Base-by-base conservation (phyloP, 2,888 invertebrate genomes). In the Sminthurides aquaticus region DNA sequence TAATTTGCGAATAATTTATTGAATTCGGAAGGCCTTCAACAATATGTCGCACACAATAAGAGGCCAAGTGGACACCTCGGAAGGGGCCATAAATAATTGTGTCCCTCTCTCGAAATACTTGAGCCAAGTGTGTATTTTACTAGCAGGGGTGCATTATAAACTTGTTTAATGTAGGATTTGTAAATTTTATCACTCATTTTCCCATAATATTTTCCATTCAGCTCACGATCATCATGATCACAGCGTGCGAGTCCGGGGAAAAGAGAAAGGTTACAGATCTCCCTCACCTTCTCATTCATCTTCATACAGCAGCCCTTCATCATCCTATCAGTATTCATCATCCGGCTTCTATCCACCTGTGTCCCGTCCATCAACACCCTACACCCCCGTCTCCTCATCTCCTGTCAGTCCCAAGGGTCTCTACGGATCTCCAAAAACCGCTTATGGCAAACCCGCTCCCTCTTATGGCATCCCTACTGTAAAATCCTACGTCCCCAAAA, bases 261-360 rank as follows among this genome's bases (percentile, higher is more conserved):
- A 52, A 52, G 52, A 18, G 52, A 52, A 52, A 52, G 22, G 15
- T 22, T 52, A 52, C 22, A 15, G 20, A 34, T 5, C 43, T 52
- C 20, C 20, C 52, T 15, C 11, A 15, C 20, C 20, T 20, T 15
- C 11, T 20, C 18, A 22, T 20, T 52, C 52, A 15, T 20, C 25
- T 26, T 25, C 49, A n/a, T 60, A 60, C 27, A 27, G 49, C 25
- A 1, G 3, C 3, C 49, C 49, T 11, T 25, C 49, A 3, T 3
- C 26, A 2, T 57, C 58, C 24, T 58, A 58, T 22, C 27, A 57
- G 25, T 27, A 27, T 28, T 57, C 28, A 8, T 57, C 28, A 27
- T 57, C n/a, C 57, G 28, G 57, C 57, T 57, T 27, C n/a, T 26
- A 57, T 28, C 27, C 26, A 28, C 57, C 57, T 15, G 57, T 3